phyloP scores from a whole-genome alignment of 2,113 vertebrate genomes.

The Phalacrocorax brasilianus region DNA sequence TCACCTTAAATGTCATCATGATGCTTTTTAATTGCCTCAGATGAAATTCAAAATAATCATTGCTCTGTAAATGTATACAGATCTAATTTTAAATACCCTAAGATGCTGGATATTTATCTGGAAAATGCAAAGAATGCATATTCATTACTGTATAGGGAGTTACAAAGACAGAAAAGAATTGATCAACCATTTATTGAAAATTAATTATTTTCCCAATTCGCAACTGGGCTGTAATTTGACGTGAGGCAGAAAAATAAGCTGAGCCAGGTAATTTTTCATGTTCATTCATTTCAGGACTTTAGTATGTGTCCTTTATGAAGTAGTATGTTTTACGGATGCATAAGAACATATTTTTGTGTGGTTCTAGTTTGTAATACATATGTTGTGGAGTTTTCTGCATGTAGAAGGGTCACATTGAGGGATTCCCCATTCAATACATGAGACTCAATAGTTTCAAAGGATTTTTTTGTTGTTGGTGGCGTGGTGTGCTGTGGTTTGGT shows the following conservation, averaged over 20 bases:
- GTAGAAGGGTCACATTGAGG: neutral
- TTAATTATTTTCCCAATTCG: constrained; percentile 30
- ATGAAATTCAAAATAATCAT: constrained; percentile 76
- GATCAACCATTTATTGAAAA: constrained; percentile 59
- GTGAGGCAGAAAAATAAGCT: neutral
- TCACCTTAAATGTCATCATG: constrained; percentile 82
- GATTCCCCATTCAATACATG: neutral
- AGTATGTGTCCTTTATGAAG: neutral
- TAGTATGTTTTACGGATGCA: neutral
- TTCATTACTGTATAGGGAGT: constrained; percentile 41
- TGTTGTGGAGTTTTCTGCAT: neutral
- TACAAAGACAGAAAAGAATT: constrained; percentile 52
- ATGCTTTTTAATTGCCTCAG: constrained; percentile 79
- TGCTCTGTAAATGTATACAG: constrained; percentile 68
- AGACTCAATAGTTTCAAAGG: neutral
- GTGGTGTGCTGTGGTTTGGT: neutral
- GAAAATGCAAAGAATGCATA: constrained; percentile 63
- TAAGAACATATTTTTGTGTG: neutral
- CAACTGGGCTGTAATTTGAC: neutral
- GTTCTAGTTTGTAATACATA: neutral
- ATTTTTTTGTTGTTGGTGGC: neutral
- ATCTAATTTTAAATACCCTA: constrained; percentile 75
- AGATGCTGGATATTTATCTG: constrained; percentile 65
- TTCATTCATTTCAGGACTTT: neutral
- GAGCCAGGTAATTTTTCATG: neutral